These are phyloP conservation scores for Hydrocynus forskahlii DNA, from an alignment of 2,797 vertebrate genomes.

Conservation along the genomic window DNA sequence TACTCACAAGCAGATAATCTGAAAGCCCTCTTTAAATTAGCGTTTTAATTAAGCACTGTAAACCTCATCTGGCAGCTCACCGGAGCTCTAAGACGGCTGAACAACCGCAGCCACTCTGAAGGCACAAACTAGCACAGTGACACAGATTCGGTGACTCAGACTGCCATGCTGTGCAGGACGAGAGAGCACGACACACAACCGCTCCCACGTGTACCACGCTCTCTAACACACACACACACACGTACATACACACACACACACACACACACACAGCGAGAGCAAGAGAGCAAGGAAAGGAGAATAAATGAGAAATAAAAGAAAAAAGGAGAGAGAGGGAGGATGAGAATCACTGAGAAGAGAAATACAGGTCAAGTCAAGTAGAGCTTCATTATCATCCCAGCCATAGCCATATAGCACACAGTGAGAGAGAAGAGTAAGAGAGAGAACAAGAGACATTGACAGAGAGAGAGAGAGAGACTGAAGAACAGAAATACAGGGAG, in stretches of 20 bases:
- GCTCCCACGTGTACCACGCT: conserved; percentile 53
- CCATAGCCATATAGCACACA: too few relatives aligned
- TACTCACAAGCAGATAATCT: conserved; percentile 65
- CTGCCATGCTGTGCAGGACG: conserved; percentile 30
- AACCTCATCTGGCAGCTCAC: conserved; percentile 73
- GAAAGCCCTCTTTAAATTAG: conserved; percentile 72
- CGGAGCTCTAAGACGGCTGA: conserved; percentile 64
- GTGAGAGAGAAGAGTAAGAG: too few relatives aligned
- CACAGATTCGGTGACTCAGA: conserved; percentile 71
- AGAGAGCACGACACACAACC: conserved; percentile 39
- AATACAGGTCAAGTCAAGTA: too few relatives aligned
- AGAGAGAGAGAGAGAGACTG: conserved; percentile 18
- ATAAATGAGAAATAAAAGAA: background rate
- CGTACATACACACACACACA: background rate
- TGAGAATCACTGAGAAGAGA: background rate
- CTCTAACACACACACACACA: conserved; percentile 16
- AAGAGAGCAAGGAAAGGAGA: background rate
- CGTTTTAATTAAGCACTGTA: conserved; percentile 76
- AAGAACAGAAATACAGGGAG: background rate
- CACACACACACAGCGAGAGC: background rate
- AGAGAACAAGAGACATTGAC: background rate
- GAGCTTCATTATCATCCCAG: too few relatives aligned
- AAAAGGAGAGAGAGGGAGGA: background rate
- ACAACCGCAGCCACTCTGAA: conserved; percentile 54
- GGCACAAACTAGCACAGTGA: conserved; percentile 74